These are phyloP conservation scores for Acanthiza pusilla DNA, from an alignment of 2,797 vertebrate genomes.

Conservation along the genomic window DNA sequence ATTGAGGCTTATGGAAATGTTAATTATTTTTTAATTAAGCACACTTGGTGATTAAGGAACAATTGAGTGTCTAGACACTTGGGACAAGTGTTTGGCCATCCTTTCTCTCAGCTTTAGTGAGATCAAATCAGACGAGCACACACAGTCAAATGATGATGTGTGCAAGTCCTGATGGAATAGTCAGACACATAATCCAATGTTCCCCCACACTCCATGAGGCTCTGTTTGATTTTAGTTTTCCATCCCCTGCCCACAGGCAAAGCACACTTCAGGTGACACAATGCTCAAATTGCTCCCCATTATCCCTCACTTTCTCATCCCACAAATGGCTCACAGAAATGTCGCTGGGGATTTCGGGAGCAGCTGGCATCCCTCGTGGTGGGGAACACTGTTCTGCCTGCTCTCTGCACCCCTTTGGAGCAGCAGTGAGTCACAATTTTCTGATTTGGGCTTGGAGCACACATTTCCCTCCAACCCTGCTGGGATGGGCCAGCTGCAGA, in stretches of 20 bases:
- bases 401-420: neutral
- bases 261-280: neutral
- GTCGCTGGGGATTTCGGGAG: neutral
- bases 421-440: neutral
- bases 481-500: neutral
- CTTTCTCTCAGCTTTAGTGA: neutral
- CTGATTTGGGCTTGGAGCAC: neutral
- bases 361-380: neutral
- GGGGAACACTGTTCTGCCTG: fast-evolving
- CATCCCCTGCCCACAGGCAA: neutral
- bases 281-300: neutral
- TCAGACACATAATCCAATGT: fast-evolving
- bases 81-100: too few relatives aligned
- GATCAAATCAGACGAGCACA: neutral
- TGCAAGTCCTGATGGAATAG: neutral
- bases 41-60: neutral
- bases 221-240: neutral
- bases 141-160: fast-evolving
- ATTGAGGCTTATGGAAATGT: neutral
- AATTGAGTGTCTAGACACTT: neutral
- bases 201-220: neutral
- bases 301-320: neutral
- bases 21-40: neutral
- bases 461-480: fast-evolving
- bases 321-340: neutral